These are phyloP conservation scores for Zophobas morio DNA, from an alignment of 1,140 invertebrate genomes.

Conservation along the genomic window DNA sequence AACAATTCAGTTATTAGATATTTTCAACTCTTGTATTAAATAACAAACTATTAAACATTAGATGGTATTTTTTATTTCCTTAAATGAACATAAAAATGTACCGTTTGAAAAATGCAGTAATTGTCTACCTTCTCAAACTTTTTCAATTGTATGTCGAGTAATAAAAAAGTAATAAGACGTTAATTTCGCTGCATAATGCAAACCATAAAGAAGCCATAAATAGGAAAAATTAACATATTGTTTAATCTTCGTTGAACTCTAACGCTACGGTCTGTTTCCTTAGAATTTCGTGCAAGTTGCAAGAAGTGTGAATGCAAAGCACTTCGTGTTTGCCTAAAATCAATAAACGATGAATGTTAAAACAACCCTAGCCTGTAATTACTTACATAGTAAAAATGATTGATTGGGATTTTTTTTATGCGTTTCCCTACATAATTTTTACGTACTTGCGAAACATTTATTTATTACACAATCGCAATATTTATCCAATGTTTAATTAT, in stretches of 20 bases:
- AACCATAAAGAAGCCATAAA: background rate
- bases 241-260: background rate
- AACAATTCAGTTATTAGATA: too few species aligned
- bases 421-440: slow-evolving; percentile 4
- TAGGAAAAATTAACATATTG: slow-evolving; percentile 18
- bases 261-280: slow-evolving; percentile 9
- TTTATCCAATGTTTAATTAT: too few species aligned
- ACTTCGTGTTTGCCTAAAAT: background rate
- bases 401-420: slow-evolving; percentile 24
- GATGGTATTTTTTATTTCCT: too few species aligned
- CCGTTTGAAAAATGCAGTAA: too few species aligned
- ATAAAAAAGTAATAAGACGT: background rate
- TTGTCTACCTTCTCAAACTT: too few species aligned
- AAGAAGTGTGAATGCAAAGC: slow-evolving; percentile 16
- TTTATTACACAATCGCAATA: background rate
- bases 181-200: background rate
- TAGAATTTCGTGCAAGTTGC: slow-evolving; percentile 21
- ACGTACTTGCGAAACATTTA: background rate
- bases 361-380: slow-evolving; percentile 18
- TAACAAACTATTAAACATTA: too few species aligned
- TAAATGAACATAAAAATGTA: too few species aligned
- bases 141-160: too few species aligned
- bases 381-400: slow-evolving; percentile 26
- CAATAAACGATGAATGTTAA: slow-evolving; percentile 28
- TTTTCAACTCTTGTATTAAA: too few species aligned